Conservation (phyloP, 2,113 vertebrate genomes). For the Alligator sinensis region DNA sequence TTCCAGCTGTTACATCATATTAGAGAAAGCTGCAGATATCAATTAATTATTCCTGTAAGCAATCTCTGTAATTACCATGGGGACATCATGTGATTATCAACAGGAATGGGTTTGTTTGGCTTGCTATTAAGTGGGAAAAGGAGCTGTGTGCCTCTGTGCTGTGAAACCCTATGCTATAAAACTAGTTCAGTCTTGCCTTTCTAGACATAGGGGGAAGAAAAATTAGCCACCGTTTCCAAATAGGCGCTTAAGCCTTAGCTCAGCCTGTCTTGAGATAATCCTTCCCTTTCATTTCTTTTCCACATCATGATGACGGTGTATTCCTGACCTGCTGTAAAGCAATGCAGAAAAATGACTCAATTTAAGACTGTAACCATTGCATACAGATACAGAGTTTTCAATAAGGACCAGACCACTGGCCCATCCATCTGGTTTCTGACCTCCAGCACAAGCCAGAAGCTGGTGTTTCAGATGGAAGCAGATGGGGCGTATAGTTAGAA, state of each 20-base stretch:
- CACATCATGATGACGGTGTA: not conserved
- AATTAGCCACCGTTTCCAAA: not conserved
- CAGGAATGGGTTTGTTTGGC: not conserved
- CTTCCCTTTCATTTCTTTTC: not conserved
- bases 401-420: not conserved
- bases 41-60: no score
- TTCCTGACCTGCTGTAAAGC: not conserved
- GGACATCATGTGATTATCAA: rapidly evolving
- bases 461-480: not conserved
- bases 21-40: not conserved
- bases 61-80: rapidly evolving
- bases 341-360: not conserved
- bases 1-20: not conserved
- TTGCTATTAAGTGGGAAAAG: not conserved
- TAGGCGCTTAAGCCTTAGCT: not conserved
- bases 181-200: not conserved
- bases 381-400: not conserved
- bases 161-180: not conserved
- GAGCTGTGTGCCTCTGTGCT: not conserved
- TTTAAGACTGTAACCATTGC: rapidly evolving
- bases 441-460: not conserved
- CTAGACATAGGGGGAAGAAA: not conserved
- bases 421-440: rapidly evolving
- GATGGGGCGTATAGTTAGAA: not conserved
- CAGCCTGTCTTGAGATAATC: not conserved